Evolutionary conservation across 1,140 invertebrate species (phyloP).

Genomic region (Heliothis virescens): DNA sequence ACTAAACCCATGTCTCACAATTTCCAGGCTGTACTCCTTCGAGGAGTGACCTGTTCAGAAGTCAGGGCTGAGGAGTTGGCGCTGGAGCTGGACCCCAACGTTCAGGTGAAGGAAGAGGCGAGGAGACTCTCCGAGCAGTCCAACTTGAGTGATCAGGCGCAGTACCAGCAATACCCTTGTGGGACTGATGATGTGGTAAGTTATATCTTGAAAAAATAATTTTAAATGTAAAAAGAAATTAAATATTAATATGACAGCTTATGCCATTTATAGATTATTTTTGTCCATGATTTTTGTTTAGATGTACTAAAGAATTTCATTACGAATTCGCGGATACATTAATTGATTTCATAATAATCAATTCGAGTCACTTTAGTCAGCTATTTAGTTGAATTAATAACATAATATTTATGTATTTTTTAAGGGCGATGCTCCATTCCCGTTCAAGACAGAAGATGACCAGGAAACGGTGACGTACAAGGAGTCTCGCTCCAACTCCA

Average conservation of each 20-base stretch:
- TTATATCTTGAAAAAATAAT: constrained; percentile 25
- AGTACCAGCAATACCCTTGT: constrained; percentile 79
- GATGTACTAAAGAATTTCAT: too few relatives aligned
- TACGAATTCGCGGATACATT: too few relatives aligned
- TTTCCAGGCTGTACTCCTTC: constrained; percentile 76
- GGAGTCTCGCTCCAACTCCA: constrained; percentile 80
- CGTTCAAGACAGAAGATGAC: constrained; percentile 81
- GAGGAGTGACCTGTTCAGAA: constrained; percentile 82
- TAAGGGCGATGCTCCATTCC: constrained; percentile 78
- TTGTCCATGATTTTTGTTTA: too few relatives aligned
- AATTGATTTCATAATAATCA: too few relatives aligned
- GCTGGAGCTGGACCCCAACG: constrained; percentile 80
- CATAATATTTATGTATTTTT: constrained; percentile 8
- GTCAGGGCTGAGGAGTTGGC: constrained; percentile 80
- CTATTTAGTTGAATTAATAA: not conserved
- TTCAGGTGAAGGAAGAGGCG: constrained; percentile 88
- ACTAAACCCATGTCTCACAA: not conserved
- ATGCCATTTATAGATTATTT: too few relatives aligned
- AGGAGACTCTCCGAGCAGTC: constrained; percentile 86
- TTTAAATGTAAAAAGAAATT: not conserved
- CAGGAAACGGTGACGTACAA: constrained; percentile 76
- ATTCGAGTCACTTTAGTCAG: not conserved
- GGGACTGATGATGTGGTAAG: constrained; percentile 77
- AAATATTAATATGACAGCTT: not conserved
- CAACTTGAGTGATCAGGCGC: constrained; percentile 81